Base-by-base conservation (phyloP, 2,888 invertebrate species). In the Dioctria linearis region DNA sequence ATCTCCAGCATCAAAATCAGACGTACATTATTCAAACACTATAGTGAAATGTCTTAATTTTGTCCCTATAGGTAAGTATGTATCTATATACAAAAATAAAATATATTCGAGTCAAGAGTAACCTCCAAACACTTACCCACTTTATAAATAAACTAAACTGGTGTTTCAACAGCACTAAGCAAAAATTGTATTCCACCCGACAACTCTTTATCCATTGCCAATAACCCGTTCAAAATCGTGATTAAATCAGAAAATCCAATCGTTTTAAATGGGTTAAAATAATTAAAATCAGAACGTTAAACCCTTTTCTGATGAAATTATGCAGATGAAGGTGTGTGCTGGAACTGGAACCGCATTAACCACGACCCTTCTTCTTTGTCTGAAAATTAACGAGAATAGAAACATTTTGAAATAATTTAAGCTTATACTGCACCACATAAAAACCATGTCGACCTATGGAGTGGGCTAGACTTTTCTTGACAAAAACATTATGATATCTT, bases 201-300 rank as follows among this genome's bases (percentile, higher is more conserved):
- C 25, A 25, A 25, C 25, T 25, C 25, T 25, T 46, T 8, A 8
- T 5, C 46, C 46, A 46, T 46, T 5, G 43, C 46, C 67, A 67
- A 67, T 54, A 71, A 71, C 71, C 54, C 40, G 37, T 46, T 37
- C 71, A 71, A 71, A 61, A 59, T 61, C 42, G 42, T 59, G 57
- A 75, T 59, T 75, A 57, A 57, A 75, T 75, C 59, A 42, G 75
- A 75, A 75, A 75, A 75, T 57, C 75, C 75, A 75, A 75, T 61
- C 59, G 75, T 59, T 59, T 46, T 39, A 59, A 76, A 76, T 76
- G 76, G 37, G 46, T 49, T 63, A 59, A 63, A 76, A 76, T 76
- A 76, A 76, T 76, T 76, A 76, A 76, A 76, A 63, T 61, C 63
- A 25, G 76, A 63, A 63, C 76, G 63, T 76, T 76, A 76, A 63